A percentile compares a stretch with the other conserved stretches of the same genome.
Evolutionary conservation across 1,140 invertebrate species (phyloP).

Genomic region (Leptopilina clavipes): DNA sequence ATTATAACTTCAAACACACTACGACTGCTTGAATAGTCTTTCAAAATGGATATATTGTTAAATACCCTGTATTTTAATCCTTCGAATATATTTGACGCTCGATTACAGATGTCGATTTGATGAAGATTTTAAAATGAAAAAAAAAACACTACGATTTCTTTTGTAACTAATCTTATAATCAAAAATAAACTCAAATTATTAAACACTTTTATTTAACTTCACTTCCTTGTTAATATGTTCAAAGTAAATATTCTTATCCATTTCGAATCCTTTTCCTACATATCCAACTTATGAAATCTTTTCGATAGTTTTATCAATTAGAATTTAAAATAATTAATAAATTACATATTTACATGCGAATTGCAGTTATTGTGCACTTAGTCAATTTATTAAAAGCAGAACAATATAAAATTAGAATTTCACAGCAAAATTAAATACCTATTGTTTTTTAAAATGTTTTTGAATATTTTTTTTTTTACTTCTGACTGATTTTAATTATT

Average conservation of each 20-base stretch:
- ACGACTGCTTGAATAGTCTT: neutral
- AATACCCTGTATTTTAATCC: neutral
- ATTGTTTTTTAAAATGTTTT: too few species aligned
- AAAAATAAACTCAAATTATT: slow-evolving; percentile 5
- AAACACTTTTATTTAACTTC: slow-evolving; percentile 13
- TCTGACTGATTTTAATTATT: too few species aligned
- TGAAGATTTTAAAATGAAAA: neutral
- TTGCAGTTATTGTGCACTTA: neutral
- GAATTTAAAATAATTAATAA: neutral
- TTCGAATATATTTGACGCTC: neutral
- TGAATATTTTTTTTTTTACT: too few species aligned
- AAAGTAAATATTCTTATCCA: neutral
- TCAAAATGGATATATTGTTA: neutral
- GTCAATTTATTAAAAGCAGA: too few species aligned
- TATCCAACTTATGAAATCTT: neutral
- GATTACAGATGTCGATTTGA: neutral
- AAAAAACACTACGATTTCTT: neutral
- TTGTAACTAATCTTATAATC: neutral
- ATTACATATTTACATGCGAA: neutral
- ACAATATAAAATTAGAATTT: too few species aligned
- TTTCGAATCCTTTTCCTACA: neutral
- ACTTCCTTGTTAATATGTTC: neutral
- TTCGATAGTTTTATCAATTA: neutral
- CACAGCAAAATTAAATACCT: too few species aligned
- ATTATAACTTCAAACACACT: slow-evolving; percentile 21